Base-by-base conservation (phyloP, 2,888 invertebrate species). In the Trissolcus brochymenae region DNA sequence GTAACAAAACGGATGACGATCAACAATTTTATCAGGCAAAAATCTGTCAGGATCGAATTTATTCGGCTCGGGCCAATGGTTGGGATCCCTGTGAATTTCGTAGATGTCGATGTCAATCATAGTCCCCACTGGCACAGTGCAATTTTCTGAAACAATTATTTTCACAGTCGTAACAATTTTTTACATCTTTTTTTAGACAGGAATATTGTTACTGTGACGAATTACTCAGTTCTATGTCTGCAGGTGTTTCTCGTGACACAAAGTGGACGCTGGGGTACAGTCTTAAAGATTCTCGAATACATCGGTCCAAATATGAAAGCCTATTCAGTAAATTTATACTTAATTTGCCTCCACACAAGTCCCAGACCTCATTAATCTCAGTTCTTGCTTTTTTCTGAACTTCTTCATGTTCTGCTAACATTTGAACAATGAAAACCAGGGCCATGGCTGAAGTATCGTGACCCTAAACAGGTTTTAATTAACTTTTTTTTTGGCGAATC, bases 41-140 rank as follows among this genome's bases (percentile, higher is more conserved):
- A 94, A 94, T 68, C 94, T 89, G 70, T 94, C 94, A 0, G 90
- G 90, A 83, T 94, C 92, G 84, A 94, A 94, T 76, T 89, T 90
- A 53, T 91, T 88, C 0, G 94, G 93, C 79, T 94, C 90, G 0
- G 92, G 91, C 87, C 91, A 95, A 66, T 91, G 88, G 19, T 91
- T 90, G 0, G 92, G 91, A 82, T 93, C 91, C 3, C 92, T 91
- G 86, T 95, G 94, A 6, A 94, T 83, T 81, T 93, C 92, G 80
- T 89, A 92, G 9, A 93, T 91, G 49, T 91, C 91, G 9, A 94
- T 87, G 78, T 91, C 91, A 1, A 92, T 90, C 29, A 89, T 86
- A 0, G 90, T 87, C 4, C 90, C 90, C 40, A 88, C 88, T 0
- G 93, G 92, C 61, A 93, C 80, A 9, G 82, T 73, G 79, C 90